Base-by-base conservation (phyloP, 2,888 invertebrate species). In the Scaptomyza reducta region DNA sequence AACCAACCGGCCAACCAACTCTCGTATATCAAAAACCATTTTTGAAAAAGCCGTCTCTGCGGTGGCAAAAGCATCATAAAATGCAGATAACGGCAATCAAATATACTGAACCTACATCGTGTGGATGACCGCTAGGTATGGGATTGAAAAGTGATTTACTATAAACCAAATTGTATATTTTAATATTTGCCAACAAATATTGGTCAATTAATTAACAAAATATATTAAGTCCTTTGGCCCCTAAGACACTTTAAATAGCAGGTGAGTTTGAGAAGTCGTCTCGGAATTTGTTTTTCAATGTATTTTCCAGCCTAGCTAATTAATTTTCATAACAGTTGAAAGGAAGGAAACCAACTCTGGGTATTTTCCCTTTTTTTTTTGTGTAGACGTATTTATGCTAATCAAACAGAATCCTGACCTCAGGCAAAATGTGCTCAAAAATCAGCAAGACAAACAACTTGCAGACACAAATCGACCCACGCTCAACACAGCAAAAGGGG, bases 361-460 rank as follows among this genome's bases (percentile, higher is more conserved):
- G n/a, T 56, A 56, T 47, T 64, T 60, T 67, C n/a, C 63, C 65
- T 58, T 61, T 71, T 40, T 35, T n/a, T 35, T n/a, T 35, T 5
- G 6, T 35, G 14, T 44, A 47, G 61, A 63, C 59, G 72, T 70
- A 78, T 78, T 87, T 82, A 87, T 82, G 82, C 76, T 88, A 84
- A 84, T 84, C 88, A 88, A 84, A 84, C 87, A 80, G 62, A 84
- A 87, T 86, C 84, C 88, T 88, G 84, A 84, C 84, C 84, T 88
- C 72, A 66, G 88, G 84, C 84, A 73, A 67, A 79, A 65, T 81
- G 55, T 72, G 70, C 57, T 67, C 40, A 63, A 61, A 78, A 87
- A 76, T 74, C 74, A 63, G 70, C 65, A 82, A 85, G 69, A 77
- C 87, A 82, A 87, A 82, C 87, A 85, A 76, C 64, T 68, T 55